Base-by-base conservation (phyloP, 2,888 invertebrate species). In the Trachelus tabidus region DNA sequence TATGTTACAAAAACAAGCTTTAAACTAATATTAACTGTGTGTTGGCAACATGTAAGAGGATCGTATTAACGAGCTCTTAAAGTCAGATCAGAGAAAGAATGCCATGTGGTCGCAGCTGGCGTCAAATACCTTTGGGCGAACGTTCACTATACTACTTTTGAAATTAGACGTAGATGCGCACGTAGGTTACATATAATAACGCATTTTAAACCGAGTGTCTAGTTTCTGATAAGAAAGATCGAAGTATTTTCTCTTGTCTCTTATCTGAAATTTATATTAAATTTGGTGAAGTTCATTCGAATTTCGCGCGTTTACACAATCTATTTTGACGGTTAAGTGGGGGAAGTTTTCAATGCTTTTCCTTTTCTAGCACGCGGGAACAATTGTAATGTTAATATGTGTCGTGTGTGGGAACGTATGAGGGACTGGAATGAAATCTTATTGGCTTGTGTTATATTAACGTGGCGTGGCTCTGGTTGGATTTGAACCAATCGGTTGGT, bases 1-100 rank as follows among this genome's bases (percentile, higher is more conserved):
- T 84, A 85, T 85, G 87, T 89, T 89, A 89, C 87, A 90, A 90
- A 88, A 90, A 90, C 90, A 90, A 89, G 87, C 88, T 87, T 86
- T 83, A 89, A 89, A 90, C 90, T 90, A 90, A 90, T 90, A 90
- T 90, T 90, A 90, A 90, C 90, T 90, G 87, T 86, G 87, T 85
- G 89, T 88, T 90, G 89, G 90, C 90, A 90, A 90, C 89, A 90
- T 89, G 86, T 88, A 89, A 87, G 86, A 85, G 87, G 88, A 89
- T 89, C 88, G 88, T 87, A 90, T 90, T 90, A 90, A 90, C 90
- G 89, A 90, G 89, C 90, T 89, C 89, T 90, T 89, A 89, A 88
- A 89, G 86, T 86, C 87, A 86, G 89, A 89, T 89, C 88, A 88
- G 86, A 87, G 86, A 87, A 87, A 86, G 87, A 89, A 87, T 87